Evolutionary conservation across 2,797 vertebrate genomes (phyloP).

Genomic region (Galaxias olidus): DNA sequence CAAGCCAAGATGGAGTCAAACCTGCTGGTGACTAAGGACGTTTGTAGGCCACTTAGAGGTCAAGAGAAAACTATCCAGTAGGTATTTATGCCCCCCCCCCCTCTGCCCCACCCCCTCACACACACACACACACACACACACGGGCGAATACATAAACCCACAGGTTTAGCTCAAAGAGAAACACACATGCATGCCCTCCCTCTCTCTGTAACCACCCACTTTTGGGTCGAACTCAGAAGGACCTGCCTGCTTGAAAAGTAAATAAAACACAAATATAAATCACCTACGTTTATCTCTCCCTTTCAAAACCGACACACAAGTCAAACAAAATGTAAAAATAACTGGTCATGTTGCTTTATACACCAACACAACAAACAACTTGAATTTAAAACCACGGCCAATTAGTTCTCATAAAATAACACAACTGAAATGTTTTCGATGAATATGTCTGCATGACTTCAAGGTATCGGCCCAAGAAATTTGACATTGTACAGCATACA

Average conservation of each 20-base stretch:
- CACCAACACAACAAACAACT: background rate
- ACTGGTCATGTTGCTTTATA: constrained; percentile 6
- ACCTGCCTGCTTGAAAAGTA: background rate
- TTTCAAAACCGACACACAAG: background rate
- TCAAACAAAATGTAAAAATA: constrained; percentile 32
- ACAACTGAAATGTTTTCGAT: background rate
- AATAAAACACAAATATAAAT: constrained; percentile 9
- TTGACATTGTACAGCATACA: too few species aligned
- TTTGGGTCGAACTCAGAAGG: constrained; percentile 1
- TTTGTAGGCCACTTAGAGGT: constrained; percentile 41
- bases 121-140: background rate
- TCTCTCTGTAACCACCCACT: too few species aligned
- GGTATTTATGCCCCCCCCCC: constrained; percentile 18
- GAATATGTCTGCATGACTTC: background rate
- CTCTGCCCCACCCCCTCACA: background rate
- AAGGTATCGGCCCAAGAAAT: too few species aligned
- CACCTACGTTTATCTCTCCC: background rate
- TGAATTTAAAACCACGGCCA: background rate
- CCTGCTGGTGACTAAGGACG: too few species aligned
- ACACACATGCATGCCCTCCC: background rate
- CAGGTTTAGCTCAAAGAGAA: too few species aligned
- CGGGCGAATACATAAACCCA: too few species aligned
- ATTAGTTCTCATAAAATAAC: background rate
- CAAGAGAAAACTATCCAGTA: background rate
- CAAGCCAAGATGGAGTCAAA: too few species aligned